Evolutionary conservation across 2,888 invertebrate genomes (phyloP).

Genomic region (Dascillus cervinus): DNA sequence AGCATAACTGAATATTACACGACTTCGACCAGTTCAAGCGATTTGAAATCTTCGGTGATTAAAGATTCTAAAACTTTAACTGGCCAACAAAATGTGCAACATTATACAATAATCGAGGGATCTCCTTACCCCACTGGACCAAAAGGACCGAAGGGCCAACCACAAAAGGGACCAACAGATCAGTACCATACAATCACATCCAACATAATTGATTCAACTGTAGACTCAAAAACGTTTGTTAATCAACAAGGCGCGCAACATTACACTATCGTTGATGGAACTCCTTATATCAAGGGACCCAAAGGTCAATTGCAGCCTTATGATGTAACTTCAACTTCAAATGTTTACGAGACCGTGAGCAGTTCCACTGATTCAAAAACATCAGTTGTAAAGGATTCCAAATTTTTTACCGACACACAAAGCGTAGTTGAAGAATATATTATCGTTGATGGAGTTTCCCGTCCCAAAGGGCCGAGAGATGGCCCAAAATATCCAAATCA

Average conservation of each 20-base stretch:
- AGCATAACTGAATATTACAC: background rate
- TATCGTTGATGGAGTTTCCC: constrained; percentile 1
- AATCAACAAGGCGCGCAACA: constrained; percentile 3
- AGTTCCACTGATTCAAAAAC: constrained; percentile 26
- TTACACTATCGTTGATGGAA: constrained; percentile 2
- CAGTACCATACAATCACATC: constrained; percentile 3
- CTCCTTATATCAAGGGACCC: background rate
- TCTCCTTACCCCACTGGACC: no score
- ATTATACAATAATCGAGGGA: no score
- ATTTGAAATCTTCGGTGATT: no score
- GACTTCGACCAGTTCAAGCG: no score
- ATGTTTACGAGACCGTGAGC: constrained; percentile 20
- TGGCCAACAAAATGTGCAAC: no score
- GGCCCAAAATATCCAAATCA: constrained; percentile 17
- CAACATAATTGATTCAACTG: constrained; percentile 10
- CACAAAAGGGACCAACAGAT: background rate
- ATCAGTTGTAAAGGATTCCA: constrained; percentile 21
- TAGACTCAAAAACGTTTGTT: constrained; percentile 13
- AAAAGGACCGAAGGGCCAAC: no score
- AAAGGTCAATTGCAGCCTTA: background rate
- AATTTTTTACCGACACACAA: constrained; percentile 11
- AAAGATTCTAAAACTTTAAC: no score
- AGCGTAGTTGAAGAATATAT: constrained; percentile 4
- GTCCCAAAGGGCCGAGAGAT: constrained; percentile 3
- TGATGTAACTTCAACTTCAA: background rate